Evolutionary conservation across 2,113 vertebrate species (phyloP), one percentile per base, ranked within the genome.

Genomic region (Paramormyrops kingsleyae): DNA sequence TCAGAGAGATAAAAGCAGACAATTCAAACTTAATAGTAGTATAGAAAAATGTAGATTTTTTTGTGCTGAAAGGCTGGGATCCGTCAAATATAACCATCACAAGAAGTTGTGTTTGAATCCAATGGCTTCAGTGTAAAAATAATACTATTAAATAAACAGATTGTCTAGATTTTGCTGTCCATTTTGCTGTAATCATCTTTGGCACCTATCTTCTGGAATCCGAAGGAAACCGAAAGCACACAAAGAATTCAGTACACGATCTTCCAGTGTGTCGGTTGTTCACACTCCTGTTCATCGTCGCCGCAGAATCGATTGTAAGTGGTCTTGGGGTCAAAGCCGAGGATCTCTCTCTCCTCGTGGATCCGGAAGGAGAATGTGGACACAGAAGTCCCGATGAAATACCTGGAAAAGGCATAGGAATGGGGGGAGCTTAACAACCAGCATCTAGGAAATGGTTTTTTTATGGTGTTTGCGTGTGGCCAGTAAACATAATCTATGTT

Each of bases 351-450:
- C 91, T 99, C 99, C 89, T 99, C 99, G 0, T 99, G 98, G 92
- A 99, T 99, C 84, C 98, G 96, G 90, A 99, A 99, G n/a, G 98
- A 99, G 93, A 99, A 99, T 0, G 99, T 99, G 4, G 99, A 99
- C 83, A 99, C 97, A 0, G 99, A 98, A 0, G 98, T 99, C 83
- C 99, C 99, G 0, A 98, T 97, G 92, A 99, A 99, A 93, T 96
- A 96, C 92, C 99, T 99, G 93, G 9, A 94, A 66, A 8, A 31
- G 66, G 35, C 74, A 7, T 24, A 83, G 27, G 52, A 52, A 21
- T 13, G 53, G 17, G 27, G 15, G 5, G n/a, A n/a, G 89, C 90
- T 90, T 91, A 83, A 91, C 80, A 46, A 89, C 52, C 88, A 0
- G 89, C 84, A 88, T 47, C 19, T 46, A 84, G 3, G 80, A 24